These are phyloP conservation scores for Masticophis lateralis DNA, from an alignment of 2,797 vertebrate genomes.

Conservation along the genomic window DNA sequence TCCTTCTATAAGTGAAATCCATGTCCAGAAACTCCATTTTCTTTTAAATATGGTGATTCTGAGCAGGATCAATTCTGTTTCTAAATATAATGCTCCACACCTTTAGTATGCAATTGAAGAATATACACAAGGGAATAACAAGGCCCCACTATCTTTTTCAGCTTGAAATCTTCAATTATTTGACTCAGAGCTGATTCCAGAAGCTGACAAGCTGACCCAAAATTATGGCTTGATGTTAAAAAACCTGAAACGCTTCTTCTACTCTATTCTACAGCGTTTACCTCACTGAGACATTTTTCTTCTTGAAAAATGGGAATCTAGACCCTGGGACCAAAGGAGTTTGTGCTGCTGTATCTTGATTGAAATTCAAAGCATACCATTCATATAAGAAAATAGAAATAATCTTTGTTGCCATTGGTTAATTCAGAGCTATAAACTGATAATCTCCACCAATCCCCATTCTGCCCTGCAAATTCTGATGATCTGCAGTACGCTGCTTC, in stretches of 20 bases:
- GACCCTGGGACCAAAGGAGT: not conserved
- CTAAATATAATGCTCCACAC: not conserved
- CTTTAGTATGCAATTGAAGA: not conserved
- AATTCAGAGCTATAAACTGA: not conserved
- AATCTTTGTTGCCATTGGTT: not conserved
- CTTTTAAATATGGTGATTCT: not conserved
- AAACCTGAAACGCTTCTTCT: no score
- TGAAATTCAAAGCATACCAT: not conserved
- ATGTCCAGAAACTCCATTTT: not conserved
- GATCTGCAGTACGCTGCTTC: no score
- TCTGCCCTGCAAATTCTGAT: not conserved
- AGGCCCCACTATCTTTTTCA: no score
- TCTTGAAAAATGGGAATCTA: not conserved
- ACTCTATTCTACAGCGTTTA: not conserved
- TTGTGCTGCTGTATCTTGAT: not conserved
- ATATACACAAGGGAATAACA: not conserved
- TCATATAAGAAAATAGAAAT: not conserved
- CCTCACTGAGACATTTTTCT: not conserved
- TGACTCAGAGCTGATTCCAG: not conserved
- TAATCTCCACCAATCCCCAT: not conserved
- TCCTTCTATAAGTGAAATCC: not conserved
- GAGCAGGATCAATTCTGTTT: not conserved
- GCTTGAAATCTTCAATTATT: no score
- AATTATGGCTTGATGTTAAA: not conserved
- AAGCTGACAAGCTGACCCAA: not conserved